Evolutionary conservation across 2,113 vertebrate species (phyloP), one percentile per base, ranked within the genome.

Genomic region (Antigone vipio): DNA sequence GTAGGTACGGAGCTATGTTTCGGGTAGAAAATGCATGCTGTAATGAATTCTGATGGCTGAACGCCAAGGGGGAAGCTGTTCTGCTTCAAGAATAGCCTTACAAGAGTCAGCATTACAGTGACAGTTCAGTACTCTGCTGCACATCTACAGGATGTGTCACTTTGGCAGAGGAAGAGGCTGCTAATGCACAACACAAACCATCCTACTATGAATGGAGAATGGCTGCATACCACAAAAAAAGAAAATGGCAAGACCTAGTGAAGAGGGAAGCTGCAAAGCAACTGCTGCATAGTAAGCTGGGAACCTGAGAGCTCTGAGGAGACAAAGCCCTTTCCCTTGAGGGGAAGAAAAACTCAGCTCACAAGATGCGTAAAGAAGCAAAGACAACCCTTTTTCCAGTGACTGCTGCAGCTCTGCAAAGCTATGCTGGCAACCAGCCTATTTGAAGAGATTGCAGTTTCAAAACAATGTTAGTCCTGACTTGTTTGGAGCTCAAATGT

Each of bases 121-220:
- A 94, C 93, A 94, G 92, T 95, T 97, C 91, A 96, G 84, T 92
- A 93, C 73, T 92, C 85, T 81, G 91, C 95, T 95, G 95, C 93
- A 96, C 45, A 96, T 64, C 95, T 96, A 94, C 93, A 95, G 92
- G 96, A 97, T 97, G 92, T 97, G 92, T 96, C 96, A 95, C 95
- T 97, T 79, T 93, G 96, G 97, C 95, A 95, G 49, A 90, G 95
- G 94, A 93, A 89, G 90, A 95, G 79, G 62, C 52, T 89, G 93
- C 72, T 80, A 87, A 95, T 78, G 92, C 89, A 93, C 94, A 96
- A 95, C 92, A 92, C 64, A 79, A 93, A 76, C 78, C 87, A 78
- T 47, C 75, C 82, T 52, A 42, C 72, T 86, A 87, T 92, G 89
- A 95, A 96, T 93, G 85, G 85, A 95, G 74, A 85, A 75, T 56